Evolutionary conservation across 2,888 invertebrate species (phyloP).

Genomic region (Chesias legatella): DNA sequence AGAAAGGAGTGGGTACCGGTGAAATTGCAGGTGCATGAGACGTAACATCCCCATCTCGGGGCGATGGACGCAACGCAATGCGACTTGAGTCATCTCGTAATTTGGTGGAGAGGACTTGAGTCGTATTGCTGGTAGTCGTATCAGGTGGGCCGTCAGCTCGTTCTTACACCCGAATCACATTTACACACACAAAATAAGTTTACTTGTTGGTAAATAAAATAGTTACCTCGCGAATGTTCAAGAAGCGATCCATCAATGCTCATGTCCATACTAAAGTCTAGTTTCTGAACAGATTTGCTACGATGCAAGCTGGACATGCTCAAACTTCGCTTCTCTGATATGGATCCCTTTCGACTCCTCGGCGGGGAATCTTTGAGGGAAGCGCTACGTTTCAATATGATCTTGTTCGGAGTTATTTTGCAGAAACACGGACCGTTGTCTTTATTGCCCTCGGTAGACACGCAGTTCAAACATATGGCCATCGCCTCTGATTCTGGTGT

Average conservation of each 20-base stretch:
- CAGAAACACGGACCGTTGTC: constrained; percentile 54
- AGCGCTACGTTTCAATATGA: constrained; percentile 48
- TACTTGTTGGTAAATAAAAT: not conserved
- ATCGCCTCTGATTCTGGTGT: constrained; percentile 68
- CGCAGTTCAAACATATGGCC: constrained; percentile 64
- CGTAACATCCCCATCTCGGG: too few relatives aligned
- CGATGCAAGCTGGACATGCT: constrained; percentile 67
- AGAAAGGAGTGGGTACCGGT: too few relatives aligned
- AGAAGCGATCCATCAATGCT: constrained; percentile 72
- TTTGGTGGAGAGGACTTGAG: too few relatives aligned
- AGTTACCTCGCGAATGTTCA: constrained; percentile 59
- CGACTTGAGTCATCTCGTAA: too few relatives aligned
- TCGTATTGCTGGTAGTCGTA: too few relatives aligned
- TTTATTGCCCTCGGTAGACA: constrained; percentile 36
- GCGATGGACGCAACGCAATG: too few relatives aligned
- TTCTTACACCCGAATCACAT: too few relatives aligned
- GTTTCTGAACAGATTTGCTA: constrained; percentile 72
- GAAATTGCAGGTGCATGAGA: too few relatives aligned
- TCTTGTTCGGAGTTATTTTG: constrained; percentile 57
- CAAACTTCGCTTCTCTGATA: constrained; percentile 60
- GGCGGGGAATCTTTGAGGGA: constrained; percentile 66
- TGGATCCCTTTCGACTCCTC: constrained; percentile 48
- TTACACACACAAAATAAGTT: too few relatives aligned
- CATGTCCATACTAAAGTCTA: constrained; percentile 78
- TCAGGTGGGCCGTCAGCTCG: too few relatives aligned